phyloP scores from a whole-genome alignment of 2,797 vertebrate species.

The Coregonus suidteri region DNA sequence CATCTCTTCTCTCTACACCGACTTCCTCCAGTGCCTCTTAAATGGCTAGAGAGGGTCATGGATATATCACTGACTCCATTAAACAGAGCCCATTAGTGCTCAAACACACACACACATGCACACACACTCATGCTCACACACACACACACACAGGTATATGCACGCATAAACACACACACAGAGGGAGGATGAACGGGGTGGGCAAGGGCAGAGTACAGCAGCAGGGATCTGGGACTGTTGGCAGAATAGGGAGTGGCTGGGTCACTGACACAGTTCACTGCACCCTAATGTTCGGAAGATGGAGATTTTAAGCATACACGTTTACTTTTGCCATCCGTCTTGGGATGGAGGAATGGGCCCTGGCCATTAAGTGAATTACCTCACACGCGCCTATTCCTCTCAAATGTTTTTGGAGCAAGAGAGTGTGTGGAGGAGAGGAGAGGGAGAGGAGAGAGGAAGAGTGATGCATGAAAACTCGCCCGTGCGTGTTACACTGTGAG shows the following conservation, averaged over 20 bases:
- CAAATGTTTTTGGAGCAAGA: background rate
- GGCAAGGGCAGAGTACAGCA: background rate
- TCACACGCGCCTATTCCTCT: slow-evolving; percentile 14
- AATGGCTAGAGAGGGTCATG: slow-evolving; percentile 56
- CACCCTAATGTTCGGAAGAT: slow-evolving; percentile 61
- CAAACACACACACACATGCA: slow-evolving; percentile 6
- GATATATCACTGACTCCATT: slow-evolving; percentile 61
- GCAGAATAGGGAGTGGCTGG: background rate
- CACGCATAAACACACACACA: background rate
- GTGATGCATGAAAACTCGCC: too few relatives aligned
- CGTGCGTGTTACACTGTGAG: slow-evolving; percentile 4
- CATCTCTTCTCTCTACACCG: slow-evolving; percentile 28
- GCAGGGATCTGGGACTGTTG: background rate
- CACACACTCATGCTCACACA: background rate
- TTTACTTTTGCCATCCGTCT: slow-evolving; percentile 51
- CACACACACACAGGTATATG: background rate
- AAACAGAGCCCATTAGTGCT: slow-evolving; percentile 38
- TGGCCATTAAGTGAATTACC: slow-evolving; percentile 49
- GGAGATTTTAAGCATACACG: slow-evolving; percentile 46
- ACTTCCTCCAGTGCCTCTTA: slow-evolving; percentile 58
- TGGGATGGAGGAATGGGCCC: slow-evolving; percentile 27
- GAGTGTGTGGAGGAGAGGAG: background rate
- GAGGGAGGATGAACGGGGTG: slow-evolving; percentile 27
- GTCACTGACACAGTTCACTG: slow-evolving; percentile 45
- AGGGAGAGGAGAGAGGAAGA: background rate